These are phyloP conservation scores for Leptogaster cylindrica DNA, from an alignment of 2,888 invertebrate species.

Conservation along the genomic window DNA sequence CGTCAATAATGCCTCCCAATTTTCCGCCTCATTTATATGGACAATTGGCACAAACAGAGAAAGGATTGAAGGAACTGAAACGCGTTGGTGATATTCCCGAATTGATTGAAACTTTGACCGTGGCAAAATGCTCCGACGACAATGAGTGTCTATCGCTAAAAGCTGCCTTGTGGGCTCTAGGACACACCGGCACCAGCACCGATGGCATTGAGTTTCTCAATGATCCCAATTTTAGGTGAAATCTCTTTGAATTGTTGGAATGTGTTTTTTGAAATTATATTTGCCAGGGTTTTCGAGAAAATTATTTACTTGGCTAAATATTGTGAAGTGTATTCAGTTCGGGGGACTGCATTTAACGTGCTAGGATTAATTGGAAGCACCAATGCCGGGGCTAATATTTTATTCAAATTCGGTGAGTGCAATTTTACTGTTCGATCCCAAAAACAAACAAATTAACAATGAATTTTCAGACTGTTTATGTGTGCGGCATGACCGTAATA, in stretches of 20 bases:
- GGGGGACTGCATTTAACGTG: constrained; percentile 88
- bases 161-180: constrained; percentile 87
- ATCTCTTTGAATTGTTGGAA: not conserved
- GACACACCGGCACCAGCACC: constrained; percentile 79
- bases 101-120: constrained; percentile 55
- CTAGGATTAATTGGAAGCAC: constrained; percentile 82
- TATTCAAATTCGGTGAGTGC: constrained; percentile 71
- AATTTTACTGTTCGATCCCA: not conserved
- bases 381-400: constrained; percentile 78
- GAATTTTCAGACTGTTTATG: constrained; percentile 70
- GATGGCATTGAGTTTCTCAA: constrained; percentile 78
- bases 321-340: constrained; percentile 83
- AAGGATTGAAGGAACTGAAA: constrained; percentile 59
- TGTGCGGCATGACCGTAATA: constrained; percentile 77
- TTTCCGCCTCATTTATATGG: constrained; percentile 80
- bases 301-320: constrained; percentile 75
- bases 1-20: constrained; percentile 63
- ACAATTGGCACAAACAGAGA: constrained; percentile 75
- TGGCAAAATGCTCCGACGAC: constrained; percentile 69
- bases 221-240: constrained; percentile 60
- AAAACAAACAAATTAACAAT: too few relatives aligned
- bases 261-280: not conserved
- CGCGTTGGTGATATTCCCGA: constrained; percentile 56
- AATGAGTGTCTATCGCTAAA: constrained; percentile 80
- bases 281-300: constrained; percentile 58